phyloP scores from a whole-genome alignment of 2,797 vertebrate species.

The Enteromius radiatus region DNA sequence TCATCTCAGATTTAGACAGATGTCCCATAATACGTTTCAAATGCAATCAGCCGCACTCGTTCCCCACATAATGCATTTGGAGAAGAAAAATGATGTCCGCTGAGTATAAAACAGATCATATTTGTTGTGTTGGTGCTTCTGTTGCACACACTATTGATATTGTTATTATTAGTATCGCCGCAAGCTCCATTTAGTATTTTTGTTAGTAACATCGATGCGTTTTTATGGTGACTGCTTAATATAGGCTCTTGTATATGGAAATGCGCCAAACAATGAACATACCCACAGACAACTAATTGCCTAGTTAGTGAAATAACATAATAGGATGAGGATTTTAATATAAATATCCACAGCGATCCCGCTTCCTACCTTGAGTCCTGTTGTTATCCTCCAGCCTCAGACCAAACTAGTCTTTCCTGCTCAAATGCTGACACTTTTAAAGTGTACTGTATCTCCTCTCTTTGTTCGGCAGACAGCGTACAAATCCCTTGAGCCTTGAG shows the following conservation, averaged over 20 bases:
- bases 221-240: slow-evolving; percentile 21
- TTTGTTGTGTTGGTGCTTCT: slow-evolving; percentile 58
- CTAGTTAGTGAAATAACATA: slow-evolving; percentile 25
- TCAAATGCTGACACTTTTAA: slow-evolving; percentile 12
- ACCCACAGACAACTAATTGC: slow-evolving; percentile 38
- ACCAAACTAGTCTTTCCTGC: not conserved
- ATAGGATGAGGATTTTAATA: not conserved
- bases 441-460: slow-evolving; percentile 39
- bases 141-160: slow-evolving; percentile 32
- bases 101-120: slow-evolving; percentile 57
- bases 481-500: slow-evolving; percentile 36
- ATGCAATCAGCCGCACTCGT: slow-evolving; percentile 66
- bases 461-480: slow-evolving; percentile 43
- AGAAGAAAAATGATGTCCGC: slow-evolving; percentile 65
- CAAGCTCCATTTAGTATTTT: slow-evolving; percentile 24
- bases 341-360: not conserved
- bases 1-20: slow-evolving; percentile 68
- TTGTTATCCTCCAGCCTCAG: slow-evolving; percentile 11
- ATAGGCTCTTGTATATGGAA: slow-evolving; percentile 36
- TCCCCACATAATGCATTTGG: slow-evolving; percentile 61
- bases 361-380: slow-evolving; percentile 7
- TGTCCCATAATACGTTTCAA: slow-evolving; percentile 67
- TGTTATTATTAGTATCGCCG: slow-evolving; percentile 47
- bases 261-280: slow-evolving; percentile 6
- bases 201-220: not conserved